phyloP scores from a whole-genome alignment of 2,797 vertebrate species.

The Perodicticus potto region DNA sequence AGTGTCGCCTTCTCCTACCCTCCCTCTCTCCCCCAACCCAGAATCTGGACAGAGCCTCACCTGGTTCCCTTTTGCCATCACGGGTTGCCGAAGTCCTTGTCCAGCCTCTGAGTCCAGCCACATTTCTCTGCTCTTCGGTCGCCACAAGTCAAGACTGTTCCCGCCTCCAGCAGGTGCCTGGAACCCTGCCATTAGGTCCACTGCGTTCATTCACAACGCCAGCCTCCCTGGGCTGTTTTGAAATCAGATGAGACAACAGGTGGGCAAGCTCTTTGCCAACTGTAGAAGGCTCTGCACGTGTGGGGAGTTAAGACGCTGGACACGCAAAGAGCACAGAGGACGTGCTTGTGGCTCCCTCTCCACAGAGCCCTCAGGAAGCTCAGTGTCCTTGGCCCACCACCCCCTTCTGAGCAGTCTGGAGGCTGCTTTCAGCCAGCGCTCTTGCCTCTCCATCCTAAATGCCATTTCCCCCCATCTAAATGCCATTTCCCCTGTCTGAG shows the following conservation, averaged over 20 bases:
- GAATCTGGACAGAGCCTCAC: background rate
- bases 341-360: fast-evolving
- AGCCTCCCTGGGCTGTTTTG: background rate
- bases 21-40: background rate
- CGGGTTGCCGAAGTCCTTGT: background rate
- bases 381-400: background rate
- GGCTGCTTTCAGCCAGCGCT: fast-evolving
- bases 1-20: background rate
- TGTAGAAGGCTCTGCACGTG: background rate
- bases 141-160: constrained; percentile 51
- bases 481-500: constrained; percentile 70
- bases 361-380: background rate
- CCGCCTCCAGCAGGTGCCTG: background rate
- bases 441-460: constrained; percentile 24
- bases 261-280: background rate
- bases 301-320: background rate
- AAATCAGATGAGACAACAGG: background rate
- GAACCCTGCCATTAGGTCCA: background rate
- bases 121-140: background rate
- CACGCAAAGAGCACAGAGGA: background rate
- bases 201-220: fast-evolving
- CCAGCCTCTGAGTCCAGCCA: background rate
- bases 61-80: background rate
- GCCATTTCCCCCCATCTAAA: constrained; percentile 27
- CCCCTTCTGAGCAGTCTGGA: background rate